phyloP scores from a whole-genome alignment of 2,888 invertebrate genomes.

The Alviniconcha strummeri region DNA sequence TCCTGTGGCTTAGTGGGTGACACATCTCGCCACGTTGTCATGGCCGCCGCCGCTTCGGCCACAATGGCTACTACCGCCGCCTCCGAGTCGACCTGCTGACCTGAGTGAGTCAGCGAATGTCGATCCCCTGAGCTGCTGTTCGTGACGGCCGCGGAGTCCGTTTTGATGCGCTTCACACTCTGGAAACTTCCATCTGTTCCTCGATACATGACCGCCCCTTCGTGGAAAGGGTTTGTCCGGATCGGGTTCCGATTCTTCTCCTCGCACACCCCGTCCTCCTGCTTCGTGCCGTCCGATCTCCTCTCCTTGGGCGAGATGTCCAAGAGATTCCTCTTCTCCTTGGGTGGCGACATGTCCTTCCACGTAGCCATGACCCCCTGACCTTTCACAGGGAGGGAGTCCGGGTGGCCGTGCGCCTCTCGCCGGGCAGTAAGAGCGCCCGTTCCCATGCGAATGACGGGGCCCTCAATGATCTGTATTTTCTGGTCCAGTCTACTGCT shows the following conservation, averaged over 20 bases:
- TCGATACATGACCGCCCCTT: not conserved
- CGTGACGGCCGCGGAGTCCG: not conserved
- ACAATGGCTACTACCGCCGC: not conserved
- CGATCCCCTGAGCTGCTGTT: not conserved
- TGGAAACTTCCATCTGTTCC: slow-evolving; percentile 6
- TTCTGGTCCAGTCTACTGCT: slow-evolving; percentile 29
- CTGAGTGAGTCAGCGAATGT: not conserved
- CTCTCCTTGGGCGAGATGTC: slow-evolving; percentile 25
- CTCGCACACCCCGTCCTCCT: slow-evolving; percentile 28
- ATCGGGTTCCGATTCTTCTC: slow-evolving; percentile 30
- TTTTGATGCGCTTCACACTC: slow-evolving; percentile 14
- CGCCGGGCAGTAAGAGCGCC: slow-evolving; percentile 32
- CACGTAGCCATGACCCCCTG: slow-evolving; percentile 37
- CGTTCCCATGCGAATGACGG: slow-evolving; percentile 43
- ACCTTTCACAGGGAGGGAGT: slow-evolving; percentile 29
- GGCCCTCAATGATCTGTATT: slow-evolving; percentile 37
- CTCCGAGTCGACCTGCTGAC: not conserved
- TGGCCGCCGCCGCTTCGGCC: not conserved
- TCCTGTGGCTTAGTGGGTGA: slow-evolving; percentile 55
- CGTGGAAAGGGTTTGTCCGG: slow-evolving; percentile 29
- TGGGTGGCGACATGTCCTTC: slow-evolving; percentile 47
- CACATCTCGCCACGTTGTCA: slow-evolving; percentile 57
- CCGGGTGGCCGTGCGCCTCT: slow-evolving; percentile 21
- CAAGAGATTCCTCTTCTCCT: slow-evolving; percentile 34
- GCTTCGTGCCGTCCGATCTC: slow-evolving; percentile 35